phyloP scores from a whole-genome alignment of 2,888 invertebrate species.

The Tethea ocularis region DNA sequence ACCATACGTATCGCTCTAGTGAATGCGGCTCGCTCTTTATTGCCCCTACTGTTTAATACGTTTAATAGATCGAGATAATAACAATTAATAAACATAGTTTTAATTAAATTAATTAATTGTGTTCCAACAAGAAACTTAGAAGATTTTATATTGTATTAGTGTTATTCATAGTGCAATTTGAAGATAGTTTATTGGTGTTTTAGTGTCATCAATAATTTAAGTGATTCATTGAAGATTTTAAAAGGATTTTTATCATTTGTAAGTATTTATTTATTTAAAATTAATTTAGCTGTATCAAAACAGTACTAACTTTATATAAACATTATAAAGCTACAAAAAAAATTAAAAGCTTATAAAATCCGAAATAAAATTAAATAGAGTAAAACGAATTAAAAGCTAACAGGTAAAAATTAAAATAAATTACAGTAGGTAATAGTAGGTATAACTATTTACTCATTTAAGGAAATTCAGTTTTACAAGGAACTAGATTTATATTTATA shows the following conservation, averaged over 20 bases:
- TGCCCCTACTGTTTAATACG: conserved; percentile 52
- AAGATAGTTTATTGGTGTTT: conserved; percentile 67
- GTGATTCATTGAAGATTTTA: conserved; percentile 54
- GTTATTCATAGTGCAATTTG: conserved; percentile 60
- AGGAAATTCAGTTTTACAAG: no score
- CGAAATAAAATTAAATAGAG: no score
- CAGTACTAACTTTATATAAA: not conserved
- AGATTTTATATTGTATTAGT: conserved; percentile 54
- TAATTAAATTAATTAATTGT: conserved; percentile 49
- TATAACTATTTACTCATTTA: no score
- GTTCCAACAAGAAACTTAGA: conserved; percentile 70
- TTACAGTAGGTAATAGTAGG: no score
- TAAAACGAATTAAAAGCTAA: no score
- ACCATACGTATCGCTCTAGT: conserved; percentile 79
- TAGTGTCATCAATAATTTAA: conserved; percentile 63
- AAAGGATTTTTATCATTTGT: conserved; percentile 67
- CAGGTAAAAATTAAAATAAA: no score
- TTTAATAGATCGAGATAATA: conserved; percentile 45
- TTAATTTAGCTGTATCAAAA: no score
- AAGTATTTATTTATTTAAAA: conserved; percentile 53
- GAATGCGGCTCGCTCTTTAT: conserved; percentile 60
- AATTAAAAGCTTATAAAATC: no score
- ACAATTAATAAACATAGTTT: conserved; percentile 37
- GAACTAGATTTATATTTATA: not conserved
- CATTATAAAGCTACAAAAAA: no score